Percentiles rank a stretch among this genome's conserved stretches.
Conservation (phyloP, 2,797 vertebrate genomes). For the Sternotherus odoratus region DNA sequence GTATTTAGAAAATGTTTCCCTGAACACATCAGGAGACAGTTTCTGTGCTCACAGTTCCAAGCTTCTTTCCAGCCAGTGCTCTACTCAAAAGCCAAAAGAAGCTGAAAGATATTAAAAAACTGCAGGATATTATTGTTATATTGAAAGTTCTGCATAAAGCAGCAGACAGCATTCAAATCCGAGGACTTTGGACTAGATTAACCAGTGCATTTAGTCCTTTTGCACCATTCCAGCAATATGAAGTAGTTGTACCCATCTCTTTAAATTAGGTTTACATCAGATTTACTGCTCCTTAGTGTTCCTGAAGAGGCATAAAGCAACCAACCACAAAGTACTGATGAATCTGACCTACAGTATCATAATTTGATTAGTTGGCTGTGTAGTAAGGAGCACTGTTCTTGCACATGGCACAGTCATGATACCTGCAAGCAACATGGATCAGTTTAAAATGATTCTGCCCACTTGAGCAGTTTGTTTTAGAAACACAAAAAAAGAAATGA, state of each 20-base stretch:
- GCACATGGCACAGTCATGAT: not conserved
- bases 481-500: constrained; percentile 11
- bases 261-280: too few relatives aligned
- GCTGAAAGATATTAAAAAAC: not conserved
- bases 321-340: not conserved
- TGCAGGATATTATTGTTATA: not conserved
- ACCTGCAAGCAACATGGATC: not conserved
- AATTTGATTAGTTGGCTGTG: not conserved
- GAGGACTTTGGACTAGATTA: not conserved
- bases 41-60: not conserved
- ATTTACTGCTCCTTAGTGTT: not conserved
- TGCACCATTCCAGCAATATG: not conserved
- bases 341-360: not conserved
- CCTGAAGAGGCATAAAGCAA: not conserved
- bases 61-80: not conserved
- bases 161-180: not conserved
- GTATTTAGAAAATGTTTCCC: not conserved
- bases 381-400: not conserved
- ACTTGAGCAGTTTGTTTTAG: not conserved
- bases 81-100: not conserved
- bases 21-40: not conserved
- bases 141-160: not conserved
- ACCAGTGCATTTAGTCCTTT: not conserved
- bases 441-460: not conserved
- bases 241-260: not conserved